Evolutionary conservation across 1,140 invertebrate genomes (phyloP), one percentile per base, ranked within the genome.

Genomic region (Chlorops oryzae): DNA sequence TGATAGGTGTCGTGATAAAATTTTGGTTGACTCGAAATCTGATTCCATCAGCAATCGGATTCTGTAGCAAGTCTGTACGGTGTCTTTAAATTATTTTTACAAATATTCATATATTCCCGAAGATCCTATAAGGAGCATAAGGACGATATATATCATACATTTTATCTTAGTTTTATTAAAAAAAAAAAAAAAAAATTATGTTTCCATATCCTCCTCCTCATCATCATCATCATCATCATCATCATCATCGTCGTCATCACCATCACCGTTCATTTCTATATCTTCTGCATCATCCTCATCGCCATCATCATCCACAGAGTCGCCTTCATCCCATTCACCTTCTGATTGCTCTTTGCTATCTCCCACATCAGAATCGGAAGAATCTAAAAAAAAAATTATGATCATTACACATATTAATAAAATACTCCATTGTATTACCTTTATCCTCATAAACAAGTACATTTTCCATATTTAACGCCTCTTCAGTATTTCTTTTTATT

Each of bases 391-490:
- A 13, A 7, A 28, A 44, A 10, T 45, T 40, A 27, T 4, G 7
- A 32, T 10, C 9, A 32, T 10, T 10, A 32, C 15, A 32, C 15
- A 32, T 10, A 13, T 38, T 4, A 5, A 35, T 24, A 18, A 20
- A 39, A 22, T 17, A 15, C 18, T 10, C 22, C 23, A 45, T 50
- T 15, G 46, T 43, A 23, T 44, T 61, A 80, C 80, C 80, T 72
- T 74, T 71, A 70, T 82, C 80, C 59, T 80, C 76, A 64, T 79
- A 81, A 52, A 77, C 70, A 15, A 81, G 59, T 13, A 79, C 55
- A 15, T 78, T 69, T 45, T 77, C 70, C 25, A 48, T 64, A 6
- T 72, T 58, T 47, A 77, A 71, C 43, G 73, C 58, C 39, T 74
- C 63, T 38, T 75, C 72, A 13, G 61, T 58, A 37, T 60, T 62